Conservation (phyloP, 2,888 invertebrate species). For the Antitype chi region DNA sequence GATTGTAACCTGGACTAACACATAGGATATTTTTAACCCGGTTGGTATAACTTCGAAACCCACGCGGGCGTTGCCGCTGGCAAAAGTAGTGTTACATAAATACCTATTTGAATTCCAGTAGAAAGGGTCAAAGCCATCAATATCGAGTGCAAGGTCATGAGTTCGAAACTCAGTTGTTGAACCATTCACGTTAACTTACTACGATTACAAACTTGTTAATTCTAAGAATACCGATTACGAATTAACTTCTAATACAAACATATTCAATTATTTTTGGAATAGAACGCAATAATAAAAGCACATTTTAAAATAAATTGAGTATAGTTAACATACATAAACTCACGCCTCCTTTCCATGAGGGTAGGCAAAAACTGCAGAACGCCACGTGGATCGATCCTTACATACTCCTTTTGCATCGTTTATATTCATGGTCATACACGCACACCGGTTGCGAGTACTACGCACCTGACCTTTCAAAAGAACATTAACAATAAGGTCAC, state of each 20-base stretch:
- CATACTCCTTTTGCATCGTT: not conserved
- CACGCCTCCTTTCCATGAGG: not conserved
- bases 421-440: not conserved
- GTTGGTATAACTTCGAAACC: too few species aligned
- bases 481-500: not conserved
- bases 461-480: not conserved
- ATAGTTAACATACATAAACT: not conserved
- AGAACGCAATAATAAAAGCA: not conserved
- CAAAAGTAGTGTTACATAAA: too few species aligned
- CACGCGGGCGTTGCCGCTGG: too few species aligned
- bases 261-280: not conserved
- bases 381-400: not conserved
- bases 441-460: not conserved
- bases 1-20: too few species aligned
- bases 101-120: not conserved
- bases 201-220: not conserved
- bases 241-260: not conserved
- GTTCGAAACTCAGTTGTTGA: conserved; percentile 6
- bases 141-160: not conserved
- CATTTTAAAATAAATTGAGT: not conserved
- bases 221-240: not conserved
- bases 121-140: not conserved
- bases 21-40: too few species aligned
- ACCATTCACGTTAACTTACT: not conserved
- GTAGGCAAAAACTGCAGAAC: not conserved